Evolutionary conservation across 2,888 invertebrate genomes (phyloP), one percentile per base, ranked within the genome.

Genomic region (Heliconius erato): DNA sequence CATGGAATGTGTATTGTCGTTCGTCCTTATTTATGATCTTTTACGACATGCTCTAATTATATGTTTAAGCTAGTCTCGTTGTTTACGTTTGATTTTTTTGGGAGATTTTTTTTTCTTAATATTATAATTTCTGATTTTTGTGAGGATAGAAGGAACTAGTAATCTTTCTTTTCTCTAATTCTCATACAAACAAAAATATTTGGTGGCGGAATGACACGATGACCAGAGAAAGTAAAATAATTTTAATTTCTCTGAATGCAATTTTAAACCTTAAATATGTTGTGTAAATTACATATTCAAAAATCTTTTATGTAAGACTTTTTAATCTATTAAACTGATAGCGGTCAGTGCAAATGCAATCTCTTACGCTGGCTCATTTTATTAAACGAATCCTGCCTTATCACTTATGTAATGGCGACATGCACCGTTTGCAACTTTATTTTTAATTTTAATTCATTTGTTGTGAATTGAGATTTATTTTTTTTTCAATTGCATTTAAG

Each of bases 1-100:
- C 23, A 81, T 76, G 65, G 59, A 63, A 71, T 71, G 44, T 35
- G 67, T 72, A 32, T 67, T 80, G 79, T 85, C 87, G 89, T 89
- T 88, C 89, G 88, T 88, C 88, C 87, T 90, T 87, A 91, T 87
- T 88, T 88, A 87, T 86, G 85, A 84, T 84, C 79, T 84, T 81
- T 83, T 84, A 85, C 83, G 84, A 84, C 83, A 81, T 2, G 5
- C 67, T 44, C 12, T 68, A 54, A 78, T 65, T 67, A 67, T 67
- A 67, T 28, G 44, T 67, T 32, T 78, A 26, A 19, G 67, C 44
- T 44, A 16, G 11, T 67, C 49, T 67, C 23, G 49, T n/a, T n/a
- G n/a, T 67, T 67, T 65, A 19, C 16, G 5, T 65, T 26, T 40
- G 14, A 19, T 65, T 44, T 67, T 28, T 28, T 67, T 67, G 16